Base-by-base conservation (phyloP, 1,140 invertebrate genomes). In the Drosophila lacteicornis region DNA sequence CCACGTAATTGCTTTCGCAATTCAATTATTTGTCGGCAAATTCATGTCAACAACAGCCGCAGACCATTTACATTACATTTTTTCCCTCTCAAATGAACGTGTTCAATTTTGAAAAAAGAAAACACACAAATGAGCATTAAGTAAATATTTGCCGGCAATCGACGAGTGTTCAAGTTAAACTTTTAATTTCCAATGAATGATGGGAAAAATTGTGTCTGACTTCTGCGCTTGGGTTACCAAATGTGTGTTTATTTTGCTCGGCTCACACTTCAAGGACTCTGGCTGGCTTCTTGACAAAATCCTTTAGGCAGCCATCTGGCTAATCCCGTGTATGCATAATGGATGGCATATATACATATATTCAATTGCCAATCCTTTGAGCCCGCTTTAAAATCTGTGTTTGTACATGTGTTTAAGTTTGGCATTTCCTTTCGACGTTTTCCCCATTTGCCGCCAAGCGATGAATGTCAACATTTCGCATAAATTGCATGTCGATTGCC, bases 401-500 rank as follows among this genome's bases (percentile, higher is more conserved):
- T 87, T 87, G 80, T 33, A 83, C 53, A 83, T 77, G 68, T 88
- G 79, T 80, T 77, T 70, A 40, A 40, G 25, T 25, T 40, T 56
- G 36, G 65, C 46, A 77, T 77, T 84, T 77, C 12, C 51, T 15
- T 25, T 56, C 40, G 40, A n/a, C 53, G 25, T 56, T 56, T 56
- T 40, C 47, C 47, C 69, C 57, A 45, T 55, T 75, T 66, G 58
- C 46, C 30, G 25, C 61, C 75, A 53, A 42, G 46, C 80, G 84
- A 83, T 88, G 74, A 90, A 85, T 88, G 84, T 88, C 84, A 88
- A 85, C 85, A 80, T 79, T 90, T 88, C 67, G 84, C 80, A 90
- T 90, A 90, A 90, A 88, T 88, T 88, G 85, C 84, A 90, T 75
- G 78, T 71, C 56, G 82, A 85, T 78, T 85, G 82, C 46, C 73